phyloP scores from a whole-genome alignment of 2,797 vertebrate genomes.

The Cyprinella venusta region DNA sequence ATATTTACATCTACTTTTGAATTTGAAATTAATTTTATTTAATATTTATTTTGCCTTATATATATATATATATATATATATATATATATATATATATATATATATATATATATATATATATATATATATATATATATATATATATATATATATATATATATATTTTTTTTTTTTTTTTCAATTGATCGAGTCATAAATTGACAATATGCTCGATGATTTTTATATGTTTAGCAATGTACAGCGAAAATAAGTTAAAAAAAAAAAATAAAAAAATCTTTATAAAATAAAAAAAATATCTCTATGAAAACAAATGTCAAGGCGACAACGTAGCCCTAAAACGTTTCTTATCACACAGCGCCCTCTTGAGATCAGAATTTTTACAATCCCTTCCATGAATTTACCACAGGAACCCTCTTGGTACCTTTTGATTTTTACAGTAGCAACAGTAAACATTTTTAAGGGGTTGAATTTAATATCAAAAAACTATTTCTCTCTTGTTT shows the following conservation, averaged over 20 bases:
- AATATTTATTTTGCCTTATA: no score
- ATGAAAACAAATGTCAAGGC: not conserved
- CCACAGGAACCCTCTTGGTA: not conserved
- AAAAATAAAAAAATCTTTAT: no score
- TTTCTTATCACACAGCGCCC: conserved; percentile 15
- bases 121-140: no score
- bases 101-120: no score
- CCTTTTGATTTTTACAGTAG: not conserved
- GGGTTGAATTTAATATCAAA: not conserved
- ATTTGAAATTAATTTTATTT: not conserved
- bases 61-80: no score
- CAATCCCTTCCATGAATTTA: not conserved
- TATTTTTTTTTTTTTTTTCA: no score
- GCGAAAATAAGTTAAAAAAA: no score
- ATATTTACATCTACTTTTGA: not conserved
- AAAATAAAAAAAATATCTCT: no score
- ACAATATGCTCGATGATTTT: not conserved
- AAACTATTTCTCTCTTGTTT: not conserved
- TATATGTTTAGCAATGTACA: not conserved
- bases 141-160: no score
- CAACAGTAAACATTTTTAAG: not conserved
- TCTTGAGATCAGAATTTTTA: not conserved
- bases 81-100: no score
- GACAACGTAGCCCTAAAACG: not conserved
- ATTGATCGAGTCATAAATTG: no score